Evolutionary conservation across 2,888 invertebrate genomes (phyloP), one percentile per base, ranked within the genome.

Genomic region (Nemotelus nigrinus): DNA sequence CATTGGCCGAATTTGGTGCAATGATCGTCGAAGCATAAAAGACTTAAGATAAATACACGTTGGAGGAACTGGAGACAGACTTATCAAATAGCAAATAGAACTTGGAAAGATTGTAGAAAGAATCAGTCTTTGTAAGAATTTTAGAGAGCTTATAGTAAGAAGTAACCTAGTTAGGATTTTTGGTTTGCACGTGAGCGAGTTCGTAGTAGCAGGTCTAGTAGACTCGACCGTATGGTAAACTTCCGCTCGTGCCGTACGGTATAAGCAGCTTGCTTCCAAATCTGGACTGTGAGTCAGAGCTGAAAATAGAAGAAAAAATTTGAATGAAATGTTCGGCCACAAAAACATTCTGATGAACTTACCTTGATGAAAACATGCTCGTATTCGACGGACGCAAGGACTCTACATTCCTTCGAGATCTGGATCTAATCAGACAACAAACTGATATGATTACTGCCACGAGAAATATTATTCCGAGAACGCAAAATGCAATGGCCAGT

Each of bases 401-500:
- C 48, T 78, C 71, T n/a, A 80, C 78, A 3, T 81, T 82, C 53
- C 82, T 81, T 5, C 83, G 83, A 3, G 84, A 87, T 83, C 92
- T 88, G 7, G 92, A 90, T 83, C 91, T 88, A 82, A 92, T 88
- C 72, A 93, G 85, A 2, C 92, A 92, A 55, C 90, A 90, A 78
- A 93, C 91, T 2, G 93, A 92, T 8, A 93, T 91, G 2, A 92
- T 89, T 6, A 93, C 90, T 5, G 93, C 94, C 77, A 91, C 88
- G 0, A 94, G 86, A 85, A 94, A 93, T 80, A 94, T 91, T 4
- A 93, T 86, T 3, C 94, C 93, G 82, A 94, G 86, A 0, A 93
- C 88, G 83, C 93, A 93, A 83, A 94, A 93, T 0, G 93, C 91
- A 71, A 93, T 88, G 8, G 94, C 93, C 90, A 94, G 90, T 88